Evolutionary conservation across 2,888 invertebrate genomes (phyloP), one percentile per base, ranked within the genome.

Genomic region (Hirudinaria manillensis): DNA sequence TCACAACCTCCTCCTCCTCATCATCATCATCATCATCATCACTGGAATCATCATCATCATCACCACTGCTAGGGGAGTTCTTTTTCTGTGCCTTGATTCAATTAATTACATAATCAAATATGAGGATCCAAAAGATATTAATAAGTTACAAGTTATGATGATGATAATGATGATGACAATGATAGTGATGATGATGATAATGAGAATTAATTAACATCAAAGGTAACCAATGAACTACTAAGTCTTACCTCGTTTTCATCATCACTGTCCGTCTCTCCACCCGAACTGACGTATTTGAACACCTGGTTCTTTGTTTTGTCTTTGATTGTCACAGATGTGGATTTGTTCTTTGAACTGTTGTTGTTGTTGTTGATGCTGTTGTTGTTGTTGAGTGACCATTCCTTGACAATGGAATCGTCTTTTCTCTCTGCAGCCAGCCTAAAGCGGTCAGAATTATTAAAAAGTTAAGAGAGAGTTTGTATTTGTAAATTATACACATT

Each of bases 21-120:
- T 65, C 66, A 19, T 65, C 66, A 19, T 65, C 66, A 19, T 65
- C 66, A 19, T 24, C 24, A 19, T 65, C 66, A 19, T 68, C 68
- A 7, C 16, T 32, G n/a, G 24, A 24, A 29, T 68, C 68, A 7
- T 68, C 68, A 7, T 34, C 34, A 7, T 68, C 66, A 19, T 65
- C 66, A 19, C 27, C 34, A 7, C n/a, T n/a, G n/a, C 36, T 36
- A 1, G 32, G 1, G n/a, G 24, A 2, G 16, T 34, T 32, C 10
- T 68, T 36, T 7, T 68, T 36, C 34, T n/a, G 16, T 36, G 24
- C 6, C 45, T 45, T 4, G 3, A 7, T n/a, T n/a, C n/a, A n/a
- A n/a, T n/a, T n/a, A n/a, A n/a, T n/a, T n/a, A n/a, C n/a, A n/a
- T n/a, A n/a, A n/a, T n/a, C n/a, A n/a, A n/a, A n/a, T n/a, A n/a